Conservation (phyloP, 2,888 invertebrate species). For the Latrodectus elegans region DNA sequence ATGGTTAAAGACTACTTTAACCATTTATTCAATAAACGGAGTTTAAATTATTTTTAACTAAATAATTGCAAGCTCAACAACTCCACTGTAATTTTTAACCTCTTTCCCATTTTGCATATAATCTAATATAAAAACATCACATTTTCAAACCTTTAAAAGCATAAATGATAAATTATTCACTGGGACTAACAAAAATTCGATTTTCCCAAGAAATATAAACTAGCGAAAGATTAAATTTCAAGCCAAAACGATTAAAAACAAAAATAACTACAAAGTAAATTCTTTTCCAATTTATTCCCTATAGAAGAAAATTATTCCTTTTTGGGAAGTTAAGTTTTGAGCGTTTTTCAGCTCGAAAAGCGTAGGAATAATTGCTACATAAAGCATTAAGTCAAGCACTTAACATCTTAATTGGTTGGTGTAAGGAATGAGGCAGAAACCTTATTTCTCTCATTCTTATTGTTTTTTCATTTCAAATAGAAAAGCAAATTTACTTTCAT, state of each 20-base stretch:
- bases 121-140: too few relatives aligned
- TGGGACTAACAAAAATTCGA: not conserved
- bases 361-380: not conserved
- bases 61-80: too few relatives aligned
- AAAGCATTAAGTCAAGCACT: slow-evolving; percentile 15
- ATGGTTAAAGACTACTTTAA: too few relatives aligned
- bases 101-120: too few relatives aligned
- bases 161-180: not conserved
- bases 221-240: not conserved
- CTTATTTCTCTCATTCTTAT: slow-evolving; percentile 11
- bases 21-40: too few relatives aligned
- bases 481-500: slow-evolving; percentile 14
- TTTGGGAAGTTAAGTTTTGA: not conserved
- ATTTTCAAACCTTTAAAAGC: too few relatives aligned
- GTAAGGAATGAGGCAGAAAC: slow-evolving; percentile 34
- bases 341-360: not conserved
- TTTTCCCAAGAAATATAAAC: not conserved
- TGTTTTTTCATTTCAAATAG: slow-evolving; percentile 15
- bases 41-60: too few relatives aligned
- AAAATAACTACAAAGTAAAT: not conserved
- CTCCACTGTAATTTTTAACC: too few relatives aligned
- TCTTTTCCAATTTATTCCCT: not conserved
- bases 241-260: not conserved
- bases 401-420: slow-evolving; percentile 31
- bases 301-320: not conserved